Base-by-base conservation (phyloP, 2,888 invertebrate genomes). In the Cephus runcator region DNA sequence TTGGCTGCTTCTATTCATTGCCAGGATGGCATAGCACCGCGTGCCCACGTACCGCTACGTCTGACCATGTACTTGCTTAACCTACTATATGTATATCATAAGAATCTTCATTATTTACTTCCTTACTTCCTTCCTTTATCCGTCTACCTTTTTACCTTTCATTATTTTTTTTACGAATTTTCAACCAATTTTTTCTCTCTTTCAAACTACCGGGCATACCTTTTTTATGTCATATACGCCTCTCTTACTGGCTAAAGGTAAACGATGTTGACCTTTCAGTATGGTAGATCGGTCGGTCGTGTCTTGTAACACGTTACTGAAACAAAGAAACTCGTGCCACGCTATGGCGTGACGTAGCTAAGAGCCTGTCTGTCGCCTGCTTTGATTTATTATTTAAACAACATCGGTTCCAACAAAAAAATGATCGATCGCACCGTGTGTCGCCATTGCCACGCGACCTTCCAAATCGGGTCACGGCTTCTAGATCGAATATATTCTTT, bases 331-430 rank as follows among this genome's bases (percentile, higher is more conserved):
- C 56, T 56, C 56, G 23, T 23, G 56, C 56, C 23, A 23, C 56
- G 56, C 2, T 23, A 56, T 56, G 56, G 9, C 56, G 23, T 56
- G 56, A 23, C 56, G 56, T 56, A 56, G 56, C 3, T 56, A 56
- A 15, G 56, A 56, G 56, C 23, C 56, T 56, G 56, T 23, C 56
- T 56, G 56, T 76, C 68, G 73, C 78, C 75, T 73, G 75, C 78
- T 69, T 75, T 78, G 78, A 78, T 78, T 78, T 78, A 78, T 78
- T 73, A 75, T 78, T 78, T 76, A 78, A 78, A 78, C 75, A 78
- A 56, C 56, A 56, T 56, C 56, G 56, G 56, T 78, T 12, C 71
- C 3, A 12, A 69, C 31, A 71, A 75, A 15, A 76, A 78, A 76
- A 78, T 76, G 78, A 78, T 78, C 75, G 78, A 78, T 78, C 69